Conservation (phyloP, 2,888 invertebrate species). For the Calliphora vomitoria region DNA sequence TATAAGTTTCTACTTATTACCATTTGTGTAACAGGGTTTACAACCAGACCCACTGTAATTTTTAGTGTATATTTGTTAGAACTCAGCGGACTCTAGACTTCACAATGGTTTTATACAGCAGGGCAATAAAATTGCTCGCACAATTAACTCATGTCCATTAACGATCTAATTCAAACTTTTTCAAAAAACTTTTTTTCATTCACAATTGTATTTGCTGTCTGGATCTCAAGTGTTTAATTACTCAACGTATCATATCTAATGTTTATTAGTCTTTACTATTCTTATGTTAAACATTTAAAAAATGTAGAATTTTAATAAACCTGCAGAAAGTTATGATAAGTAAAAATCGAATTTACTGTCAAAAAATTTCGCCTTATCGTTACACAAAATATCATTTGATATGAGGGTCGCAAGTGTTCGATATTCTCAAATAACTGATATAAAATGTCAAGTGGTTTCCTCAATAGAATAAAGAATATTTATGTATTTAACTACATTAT, state of each 20-base stretch:
- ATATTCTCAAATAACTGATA: not conserved
- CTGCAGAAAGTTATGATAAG: not conserved
- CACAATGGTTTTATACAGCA: no score
- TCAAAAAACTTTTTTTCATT: not conserved
- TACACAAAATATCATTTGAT: not conserved
- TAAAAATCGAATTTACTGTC: no score
- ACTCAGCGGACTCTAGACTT: no score
- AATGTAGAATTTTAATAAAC: not conserved
- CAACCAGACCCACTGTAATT: no score
- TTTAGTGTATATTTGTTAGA: no score
- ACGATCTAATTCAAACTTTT: not conserved
- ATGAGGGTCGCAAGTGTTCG: not conserved
- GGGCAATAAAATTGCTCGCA: no score
- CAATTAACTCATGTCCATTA: no score
- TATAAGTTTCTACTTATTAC: no score
- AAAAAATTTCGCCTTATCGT: not conserved
- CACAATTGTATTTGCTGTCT: not conserved
- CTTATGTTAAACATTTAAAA: not conserved
- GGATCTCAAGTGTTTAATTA: not conserved
- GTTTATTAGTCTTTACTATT: not conserved
- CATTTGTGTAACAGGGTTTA: no score
- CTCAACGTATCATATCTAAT: not conserved
- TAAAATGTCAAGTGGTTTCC: not conserved
- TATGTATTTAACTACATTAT: not conserved
- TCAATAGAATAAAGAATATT: not conserved